Evolutionary conservation across 2,113 vertebrate species (phyloP).

Genomic region (Camarhynchus parvulus): DNA sequence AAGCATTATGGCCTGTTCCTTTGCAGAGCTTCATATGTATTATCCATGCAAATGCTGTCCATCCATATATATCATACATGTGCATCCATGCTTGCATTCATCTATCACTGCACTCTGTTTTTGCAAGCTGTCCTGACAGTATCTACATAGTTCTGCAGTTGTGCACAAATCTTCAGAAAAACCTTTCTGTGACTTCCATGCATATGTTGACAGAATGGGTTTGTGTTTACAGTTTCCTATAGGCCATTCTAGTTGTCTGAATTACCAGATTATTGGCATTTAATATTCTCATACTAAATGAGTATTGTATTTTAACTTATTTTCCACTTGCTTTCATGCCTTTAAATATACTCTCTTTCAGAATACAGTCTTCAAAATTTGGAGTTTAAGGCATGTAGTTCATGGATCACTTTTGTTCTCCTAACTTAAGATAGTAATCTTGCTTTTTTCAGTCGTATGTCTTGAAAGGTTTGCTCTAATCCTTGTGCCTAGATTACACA

Average conservation of each 20-base stretch:
- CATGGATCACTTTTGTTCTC: background rate
- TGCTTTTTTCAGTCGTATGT: background rate
- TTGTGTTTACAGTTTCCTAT: background rate
- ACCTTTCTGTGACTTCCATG: background rate
- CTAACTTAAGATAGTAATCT: background rate
- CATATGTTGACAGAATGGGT: background rate
- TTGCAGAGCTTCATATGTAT: background rate
- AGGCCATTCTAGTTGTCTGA: background rate
- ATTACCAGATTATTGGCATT: background rate
- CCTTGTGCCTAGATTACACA: background rate
- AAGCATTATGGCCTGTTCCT: background rate
- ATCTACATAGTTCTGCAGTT: background rate
- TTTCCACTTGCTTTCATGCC: background rate
- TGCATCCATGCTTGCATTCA: background rate
- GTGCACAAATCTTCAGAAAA: background rate
- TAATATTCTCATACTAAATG: background rate
- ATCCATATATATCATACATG: accelerated
- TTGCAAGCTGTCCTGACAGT: background rate
- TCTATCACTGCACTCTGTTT: background rate
- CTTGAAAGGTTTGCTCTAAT: background rate
- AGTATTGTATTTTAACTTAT: background rate
- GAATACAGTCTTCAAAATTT: background rate
- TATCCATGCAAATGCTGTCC: background rate
- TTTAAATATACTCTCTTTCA: background rate
- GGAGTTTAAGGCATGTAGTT: background rate